Evolutionary conservation across 2,888 invertebrate species (phyloP), one percentile per base, ranked within the genome.

Genomic region (Andrena bucephala): DNA sequence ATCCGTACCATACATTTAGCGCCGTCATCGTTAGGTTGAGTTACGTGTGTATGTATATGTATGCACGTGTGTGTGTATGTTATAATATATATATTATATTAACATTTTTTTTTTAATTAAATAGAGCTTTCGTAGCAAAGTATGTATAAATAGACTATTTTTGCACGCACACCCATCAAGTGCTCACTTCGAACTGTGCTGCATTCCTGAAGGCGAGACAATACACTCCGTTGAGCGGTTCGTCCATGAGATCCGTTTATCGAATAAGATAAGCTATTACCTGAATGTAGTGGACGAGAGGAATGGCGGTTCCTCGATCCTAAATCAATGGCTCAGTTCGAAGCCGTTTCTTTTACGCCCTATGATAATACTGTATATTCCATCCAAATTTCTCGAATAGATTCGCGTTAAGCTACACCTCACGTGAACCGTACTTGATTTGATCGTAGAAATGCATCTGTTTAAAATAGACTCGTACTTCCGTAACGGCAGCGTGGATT

Each of bases 141-240:
- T 91, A 90, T 91, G 89, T 92, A 92, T 92, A 92, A 92, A 92
- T 92, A 92, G 91, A 92, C 90, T 91, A 92, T 91, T 87, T 87
- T 84, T 85, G 89, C 89, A 88, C 88, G 84, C 88, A 87, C 85
- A 79, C 60, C 62, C 81, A 83, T 83, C 77, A 62, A 85, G 84
- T 79, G 79, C 81, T 81, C 74, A 73, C 85, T 84, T 89, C 82
- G 84, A 87, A 87, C 84, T 86, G 81, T 59, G 79, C 82, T 88
- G 75, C 74, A 70, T 78, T 67, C 69, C 67, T 83, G 79, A 83
- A 83, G 83, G 82, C 83, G 77, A 88, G 81, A 85, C 83, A 80
- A 66, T 79, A 60, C 74, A 75, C 83, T 81, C 70, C 73, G 36
- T 80, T 82, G 80, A 85, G 79, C 79, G 62, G 77, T 70, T 80